Evolutionary conservation across 2,888 invertebrate species (phyloP), one percentile per base, ranked within the genome.

Genomic region (Drosophila siamana): DNA sequence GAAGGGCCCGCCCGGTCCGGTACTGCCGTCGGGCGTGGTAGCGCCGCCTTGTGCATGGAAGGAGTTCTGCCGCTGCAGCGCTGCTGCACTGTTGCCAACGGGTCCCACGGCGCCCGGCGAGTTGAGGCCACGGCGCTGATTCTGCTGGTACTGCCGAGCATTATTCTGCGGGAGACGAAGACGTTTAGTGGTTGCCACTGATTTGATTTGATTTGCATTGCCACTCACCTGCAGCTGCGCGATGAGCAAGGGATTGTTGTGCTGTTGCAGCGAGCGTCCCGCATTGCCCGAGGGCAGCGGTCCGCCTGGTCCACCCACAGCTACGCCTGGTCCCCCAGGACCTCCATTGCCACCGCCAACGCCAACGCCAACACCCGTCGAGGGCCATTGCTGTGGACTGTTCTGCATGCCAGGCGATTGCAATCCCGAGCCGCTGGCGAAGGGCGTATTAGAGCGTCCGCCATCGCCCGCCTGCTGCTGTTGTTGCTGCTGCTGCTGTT

Each of bases 191-290:
- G n/a, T 61, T 33, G 26, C 19, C 41, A 13, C 4, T 60, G 33
- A 38, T 52, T 33, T n/a, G 33, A 4, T 33, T 63, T 47, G n/a
- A n/a, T n/a, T n/a, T n/a, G n/a, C n/a, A 50, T 43, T 64, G 51
- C 61, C 30, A 82, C 94, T 94, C 93, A 96, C 96, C 90, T 95
- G 95, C 86, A 97, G 93, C 92, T 97, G 97, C 82, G 96, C 96
- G 93, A 95, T 96, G 88, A 98, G 94, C 97, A 98, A 97, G 28
- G 97, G 97, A 93, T 97, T 97, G 93, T 97, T 97, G 92, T 97
- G 95, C 92, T 96, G 96, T 88, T 96, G 95, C 66, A 95, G 93
- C 62, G 94, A 94, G 82, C 96, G 83, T 46, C 70, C 90, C 43
- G 86, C 65, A 63, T 72, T 88, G 50, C 84, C 87, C n/a, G 65